A percentile compares a stretch with the other conserved stretches of the same genome.
phyloP scores from a whole-genome alignment of 2,888 invertebrate species.

The Linnaemya tessellans region DNA sequence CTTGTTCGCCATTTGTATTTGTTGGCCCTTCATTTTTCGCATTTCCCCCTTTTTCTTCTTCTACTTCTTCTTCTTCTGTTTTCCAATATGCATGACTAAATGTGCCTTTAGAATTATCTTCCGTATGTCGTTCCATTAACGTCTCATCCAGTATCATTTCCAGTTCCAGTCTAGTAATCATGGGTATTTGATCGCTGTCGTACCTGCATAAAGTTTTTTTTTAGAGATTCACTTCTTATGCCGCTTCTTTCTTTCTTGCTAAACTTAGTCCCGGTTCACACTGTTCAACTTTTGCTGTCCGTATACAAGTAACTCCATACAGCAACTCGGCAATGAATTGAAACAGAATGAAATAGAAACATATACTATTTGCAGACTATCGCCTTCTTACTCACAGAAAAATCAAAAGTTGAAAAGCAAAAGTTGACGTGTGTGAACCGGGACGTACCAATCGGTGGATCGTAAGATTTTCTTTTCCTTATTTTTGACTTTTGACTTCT shows the following conservation, averaged over 20 bases:
- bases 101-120: slow-evolving; percentile 67
- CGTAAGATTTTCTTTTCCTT: slow-evolving; percentile 75
- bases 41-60: slow-evolving; percentile 34
- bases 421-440: too few species aligned
- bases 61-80: slow-evolving; percentile 63
- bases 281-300: too few species aligned
- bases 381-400: too few species aligned
- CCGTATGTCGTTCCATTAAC: slow-evolving; percentile 76
- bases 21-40: neutral
- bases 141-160: slow-evolving; percentile 75
- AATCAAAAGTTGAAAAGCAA: too few species aligned
- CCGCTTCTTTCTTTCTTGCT: neutral
- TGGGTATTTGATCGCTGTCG: slow-evolving; percentile 77
- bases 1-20: neutral
- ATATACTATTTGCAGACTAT: too few species aligned
- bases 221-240: neutral
- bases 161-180: slow-evolving; percentile 76
- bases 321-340: too few species aligned
- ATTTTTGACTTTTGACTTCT: slow-evolving; percentile 66
- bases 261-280: too few species aligned
- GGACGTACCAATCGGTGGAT: slow-evolving; percentile 78
- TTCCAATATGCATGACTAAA: slow-evolving; percentile 74
- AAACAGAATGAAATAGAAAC: too few species aligned
- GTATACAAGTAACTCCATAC: too few species aligned
- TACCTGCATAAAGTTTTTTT: slow-evolving; percentile 74